Evolutionary conservation across 2,113 vertebrate species (phyloP).

Genomic region (Cyphomyrus plagiostoma): DNA sequence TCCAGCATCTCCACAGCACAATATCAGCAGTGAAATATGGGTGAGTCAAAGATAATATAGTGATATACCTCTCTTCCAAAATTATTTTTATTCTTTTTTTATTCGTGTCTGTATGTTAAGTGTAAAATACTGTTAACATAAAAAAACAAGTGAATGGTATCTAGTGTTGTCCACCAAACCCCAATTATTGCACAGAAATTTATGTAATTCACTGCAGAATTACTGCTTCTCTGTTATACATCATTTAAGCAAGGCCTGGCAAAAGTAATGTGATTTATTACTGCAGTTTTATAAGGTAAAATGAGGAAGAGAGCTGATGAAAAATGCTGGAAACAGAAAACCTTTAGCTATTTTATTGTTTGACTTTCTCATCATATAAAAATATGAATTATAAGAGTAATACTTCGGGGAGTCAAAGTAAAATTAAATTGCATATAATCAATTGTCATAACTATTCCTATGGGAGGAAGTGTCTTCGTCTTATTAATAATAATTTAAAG

Average conservation of each 20-base stretch:
- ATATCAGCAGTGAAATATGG: neutral
- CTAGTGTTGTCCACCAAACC: neutral
- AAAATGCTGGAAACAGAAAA: neutral
- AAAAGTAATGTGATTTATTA: neutral
- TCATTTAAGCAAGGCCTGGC: neutral
- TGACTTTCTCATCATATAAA: neutral
- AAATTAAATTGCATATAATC: neutral
- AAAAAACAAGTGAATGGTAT: neutral
- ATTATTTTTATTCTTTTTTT: neutral
- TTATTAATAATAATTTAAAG: neutral
- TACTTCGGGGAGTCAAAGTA: neutral
- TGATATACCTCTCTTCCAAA: neutral
- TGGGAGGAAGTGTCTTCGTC: neutral
- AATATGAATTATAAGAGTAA: neutral
- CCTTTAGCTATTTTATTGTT: neutral
- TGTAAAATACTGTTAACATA: neutral
- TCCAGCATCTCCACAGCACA: neutral
- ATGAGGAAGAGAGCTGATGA: neutral
- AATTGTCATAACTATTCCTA: neutral
- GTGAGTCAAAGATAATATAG: neutral
- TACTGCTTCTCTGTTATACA: neutral
- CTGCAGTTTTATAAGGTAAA: neutral
- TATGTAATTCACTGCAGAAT: neutral
- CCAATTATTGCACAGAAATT: neutral
- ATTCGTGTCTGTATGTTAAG: neutral